Evolutionary conservation across 2,888 invertebrate species (phyloP), one percentile per base, ranked within the genome.

Genomic region (Bombyx huttoni): DNA sequence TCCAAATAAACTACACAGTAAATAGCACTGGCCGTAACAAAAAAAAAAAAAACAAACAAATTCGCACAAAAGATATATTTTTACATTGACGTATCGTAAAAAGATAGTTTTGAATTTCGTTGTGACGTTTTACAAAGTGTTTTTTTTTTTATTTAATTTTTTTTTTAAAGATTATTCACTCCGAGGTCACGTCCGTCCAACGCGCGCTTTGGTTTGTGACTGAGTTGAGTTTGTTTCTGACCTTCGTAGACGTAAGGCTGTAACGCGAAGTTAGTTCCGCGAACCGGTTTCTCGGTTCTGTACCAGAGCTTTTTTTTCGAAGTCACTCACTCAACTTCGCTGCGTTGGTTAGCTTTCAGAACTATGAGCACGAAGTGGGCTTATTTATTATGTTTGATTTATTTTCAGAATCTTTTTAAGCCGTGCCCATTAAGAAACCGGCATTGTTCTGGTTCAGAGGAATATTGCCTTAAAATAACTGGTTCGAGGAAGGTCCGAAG

Each of bases 221-320:
- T 63, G 52, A 60, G 59, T 57, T 53, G 54, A 52, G 58, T 56
- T 59, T 59, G 59, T 58, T 59, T 53, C 70, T 85, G 85, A 85
- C 86, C 86, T 86, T 86, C 86, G 75, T 58, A 59, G 71, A 76
- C 77, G 71, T 78, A 78, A 75, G 69, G 72, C 70, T 70, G 64
- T 64, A 60, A 66, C 68, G 73, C 78, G 81, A 85, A 85, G 84
- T 84, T 83, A 63, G 80, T 59, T 58, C 57, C 58, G 53, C 52
- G 56, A 74, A 83, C 84, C 82, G 83, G 85, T 84, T 75, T 83
- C 83, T 84, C 65, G 85, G 81, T 82, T 81, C 24, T 24, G 78
- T 81, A 72, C 73, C 67, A 67, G 61, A 67, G 68, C 70, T 68
- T 72, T 65, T 67, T 65, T 64, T 68, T 67, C 67, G 70, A 68